Evolutionary conservation across 2,113 vertebrate genomes (phyloP).

Genomic region (Grantiella picta): DNA sequence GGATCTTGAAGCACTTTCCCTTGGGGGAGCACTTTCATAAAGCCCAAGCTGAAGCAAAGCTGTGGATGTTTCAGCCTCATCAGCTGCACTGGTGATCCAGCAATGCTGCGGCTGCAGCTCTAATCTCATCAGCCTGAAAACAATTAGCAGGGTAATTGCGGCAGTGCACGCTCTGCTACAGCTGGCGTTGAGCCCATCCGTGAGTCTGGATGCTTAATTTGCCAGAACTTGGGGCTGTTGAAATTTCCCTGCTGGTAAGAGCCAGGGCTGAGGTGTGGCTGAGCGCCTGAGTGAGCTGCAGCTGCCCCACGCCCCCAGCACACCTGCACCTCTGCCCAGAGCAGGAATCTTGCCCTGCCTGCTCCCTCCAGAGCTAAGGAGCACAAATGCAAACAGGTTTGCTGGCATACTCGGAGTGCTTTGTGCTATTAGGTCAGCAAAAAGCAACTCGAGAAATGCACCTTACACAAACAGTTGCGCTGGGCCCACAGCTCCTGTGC

Average conservation of each 20-base stretch:
- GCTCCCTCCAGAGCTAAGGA: neutral
- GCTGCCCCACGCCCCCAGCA: fast-evolving
- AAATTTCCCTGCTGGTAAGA: neutral
- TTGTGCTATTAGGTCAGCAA: neutral
- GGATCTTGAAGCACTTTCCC: neutral
- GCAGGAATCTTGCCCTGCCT: neutral
- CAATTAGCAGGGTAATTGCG: neutral
- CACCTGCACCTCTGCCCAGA: neutral
- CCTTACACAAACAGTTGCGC: neutral
- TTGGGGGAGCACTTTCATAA: neutral
- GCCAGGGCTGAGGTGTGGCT: neutral
- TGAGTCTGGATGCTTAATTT: neutral
- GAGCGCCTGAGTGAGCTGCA: neutral
- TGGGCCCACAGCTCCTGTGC: neutral
- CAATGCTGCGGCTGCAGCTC: neutral
- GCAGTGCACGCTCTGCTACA: neutral
- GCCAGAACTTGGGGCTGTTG: neutral
- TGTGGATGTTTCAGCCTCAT: neutral
- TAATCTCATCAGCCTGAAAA: neutral
- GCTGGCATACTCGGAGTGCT: neutral
- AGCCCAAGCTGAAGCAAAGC: neutral
- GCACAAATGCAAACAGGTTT: neutral
- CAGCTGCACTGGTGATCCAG: neutral
- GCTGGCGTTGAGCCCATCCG: neutral
- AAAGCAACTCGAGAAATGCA: neutral